Conservation (phyloP, 2,113 vertebrate genomes). For the Ptychochromis oligacanthus region DNA sequence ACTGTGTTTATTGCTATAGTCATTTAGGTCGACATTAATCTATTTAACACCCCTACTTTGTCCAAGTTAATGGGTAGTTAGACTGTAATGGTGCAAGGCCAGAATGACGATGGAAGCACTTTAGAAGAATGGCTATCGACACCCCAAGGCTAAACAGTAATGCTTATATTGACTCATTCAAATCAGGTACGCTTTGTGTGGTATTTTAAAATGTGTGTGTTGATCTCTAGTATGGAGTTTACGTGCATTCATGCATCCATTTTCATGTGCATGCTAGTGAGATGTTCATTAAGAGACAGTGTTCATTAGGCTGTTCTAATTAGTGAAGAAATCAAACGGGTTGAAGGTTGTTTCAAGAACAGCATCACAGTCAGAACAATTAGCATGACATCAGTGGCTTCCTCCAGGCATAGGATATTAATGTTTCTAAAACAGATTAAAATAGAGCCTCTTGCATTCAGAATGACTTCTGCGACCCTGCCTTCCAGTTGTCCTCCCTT, state of each 20-base stretch:
- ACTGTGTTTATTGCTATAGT: slow-evolving; percentile 68
- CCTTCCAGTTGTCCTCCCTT: slow-evolving; percentile 19
- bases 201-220: slow-evolving; percentile 33
- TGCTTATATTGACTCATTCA: slow-evolving; percentile 55
- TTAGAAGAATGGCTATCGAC: slow-evolving; percentile 68
- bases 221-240: slow-evolving; percentile 21
- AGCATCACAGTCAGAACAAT: slow-evolving; percentile 44
- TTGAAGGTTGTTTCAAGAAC: slow-evolving; percentile 73
- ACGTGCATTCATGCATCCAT: slow-evolving; percentile 5
- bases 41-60: slow-evolving; percentile 64
- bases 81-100: slow-evolving; percentile 66
- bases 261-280: neutral
- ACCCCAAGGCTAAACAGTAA: slow-evolving; percentile 65
- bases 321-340: slow-evolving; percentile 58
- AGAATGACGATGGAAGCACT: slow-evolving; percentile 63
- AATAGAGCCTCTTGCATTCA: slow-evolving; percentile 38
- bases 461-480: slow-evolving; percentile 48
- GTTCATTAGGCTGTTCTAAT: slow-evolving; percentile 65
- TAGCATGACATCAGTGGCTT: slow-evolving; percentile 55
- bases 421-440: slow-evolving; percentile 52
- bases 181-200: slow-evolving; percentile 48
- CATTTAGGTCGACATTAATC: slow-evolving; percentile 69
- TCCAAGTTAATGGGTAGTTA: slow-evolving; percentile 72
- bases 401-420: slow-evolving; percentile 61
- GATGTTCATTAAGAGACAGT: slow-evolving; percentile 60